Conservation (phyloP, 2,888 invertebrate genomes). For the Chloromyia formosa region DNA sequence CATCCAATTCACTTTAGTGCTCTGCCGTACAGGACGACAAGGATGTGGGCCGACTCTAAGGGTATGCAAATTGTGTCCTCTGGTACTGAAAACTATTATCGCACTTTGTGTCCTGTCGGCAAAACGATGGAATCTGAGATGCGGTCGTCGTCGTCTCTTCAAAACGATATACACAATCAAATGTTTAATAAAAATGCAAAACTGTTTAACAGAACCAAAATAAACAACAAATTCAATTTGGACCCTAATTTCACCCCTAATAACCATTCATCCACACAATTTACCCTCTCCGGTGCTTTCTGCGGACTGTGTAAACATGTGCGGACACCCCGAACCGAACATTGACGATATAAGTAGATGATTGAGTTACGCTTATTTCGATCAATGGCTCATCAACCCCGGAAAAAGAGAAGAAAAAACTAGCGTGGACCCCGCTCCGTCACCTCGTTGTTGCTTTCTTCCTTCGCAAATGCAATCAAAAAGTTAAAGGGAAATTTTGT, state of each 20-base stretch:
- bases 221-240: slow-evolving; percentile 1
- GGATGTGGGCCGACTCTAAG: not conserved
- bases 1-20: not conserved
- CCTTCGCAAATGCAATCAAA: slow-evolving; percentile 30
- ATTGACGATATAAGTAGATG: slow-evolving; percentile 39
- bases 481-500: slow-evolving; percentile 38
- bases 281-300: not conserved
- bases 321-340: too few species aligned
- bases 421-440: not conserved
- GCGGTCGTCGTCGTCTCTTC: not conserved
- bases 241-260: slow-evolving; percentile 20
- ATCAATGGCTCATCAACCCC: slow-evolving; percentile 32
- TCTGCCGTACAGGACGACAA: not conserved
- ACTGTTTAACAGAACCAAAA: not conserved
- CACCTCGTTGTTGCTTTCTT: not conserved
- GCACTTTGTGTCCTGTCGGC: not conserved
- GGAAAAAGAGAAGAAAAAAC: too few species aligned
- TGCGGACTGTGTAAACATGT: not conserved
- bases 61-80: not conserved
- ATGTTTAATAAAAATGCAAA: slow-evolving; percentile 18
- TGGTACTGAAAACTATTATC: not conserved
- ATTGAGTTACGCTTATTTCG: slow-evolving; percentile 38
- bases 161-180: not conserved
- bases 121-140: not conserved
- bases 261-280: not conserved